phyloP scores from a whole-genome alignment of 2,888 invertebrate genomes.

The Nineta flava region DNA sequence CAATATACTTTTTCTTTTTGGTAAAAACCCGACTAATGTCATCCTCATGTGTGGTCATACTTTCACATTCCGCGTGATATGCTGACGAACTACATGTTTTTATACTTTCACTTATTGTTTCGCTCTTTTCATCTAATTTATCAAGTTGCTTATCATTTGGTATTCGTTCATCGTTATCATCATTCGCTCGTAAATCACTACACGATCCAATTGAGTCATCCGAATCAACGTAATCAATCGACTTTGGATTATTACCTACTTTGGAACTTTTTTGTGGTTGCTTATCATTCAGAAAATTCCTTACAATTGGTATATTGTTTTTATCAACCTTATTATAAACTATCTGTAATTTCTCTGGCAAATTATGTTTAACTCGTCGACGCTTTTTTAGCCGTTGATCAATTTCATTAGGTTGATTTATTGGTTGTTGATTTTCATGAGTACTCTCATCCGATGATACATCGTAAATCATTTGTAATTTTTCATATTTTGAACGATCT shows the following conservation, averaged over 20 bases:
- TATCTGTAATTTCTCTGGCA: constrained; percentile 36
- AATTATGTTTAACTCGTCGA: constrained; percentile 23
- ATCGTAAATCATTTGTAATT: constrained; percentile 43
- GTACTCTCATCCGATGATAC: constrained; percentile 34
- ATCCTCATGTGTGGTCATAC: constrained; percentile 44
- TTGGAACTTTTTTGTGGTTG: constrained; percentile 18
- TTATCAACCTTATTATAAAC: constrained; percentile 35
- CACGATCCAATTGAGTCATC: constrained; percentile 59
- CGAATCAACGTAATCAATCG: constrained; percentile 31
- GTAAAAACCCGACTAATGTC: constrained; percentile 34
- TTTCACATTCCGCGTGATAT: constrained; percentile 57
- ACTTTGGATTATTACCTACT: constrained; percentile 14
- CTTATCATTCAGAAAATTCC: constrained; percentile 32
- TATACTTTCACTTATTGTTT: constrained; percentile 44
- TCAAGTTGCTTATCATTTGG: constrained; percentile 26
- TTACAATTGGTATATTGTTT: constrained; percentile 18
- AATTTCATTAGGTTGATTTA: constrained; percentile 23
- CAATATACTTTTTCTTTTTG: constrained; percentile 29
- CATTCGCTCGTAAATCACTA: constrained; percentile 44
- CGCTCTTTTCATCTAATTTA: constrained; percentile 29
- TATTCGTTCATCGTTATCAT: constrained; percentile 26
- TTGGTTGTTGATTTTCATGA: constrained; percentile 27
- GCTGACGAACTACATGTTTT: constrained; percentile 52
- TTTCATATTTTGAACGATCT: constrained; percentile 62
- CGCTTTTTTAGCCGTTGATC: constrained; percentile 14